Base-by-base conservation (phyloP, 2,888 invertebrate genomes). In the Neoscelio sp. region DNA sequence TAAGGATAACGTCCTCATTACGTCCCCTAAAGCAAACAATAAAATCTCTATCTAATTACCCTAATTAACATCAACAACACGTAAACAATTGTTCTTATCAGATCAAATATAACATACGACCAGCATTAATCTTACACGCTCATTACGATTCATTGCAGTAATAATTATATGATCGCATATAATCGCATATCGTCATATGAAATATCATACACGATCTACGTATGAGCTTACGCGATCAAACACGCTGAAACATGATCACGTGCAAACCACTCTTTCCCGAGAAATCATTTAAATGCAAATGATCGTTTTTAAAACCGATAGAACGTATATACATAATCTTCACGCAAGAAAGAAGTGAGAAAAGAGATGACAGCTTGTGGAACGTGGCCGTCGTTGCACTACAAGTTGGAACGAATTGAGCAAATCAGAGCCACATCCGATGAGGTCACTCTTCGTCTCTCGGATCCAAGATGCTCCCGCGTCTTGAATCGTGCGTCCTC, bases 381-480 rank as follows among this genome's bases (percentile, higher is more conserved):
- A 70, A 71, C 65, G 60, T 65, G 78, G 70, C 78, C 42, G 62
- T 60, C 30, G 60, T 38, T 70, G 77, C 78, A 78, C 76, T 80
- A 71, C 80, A 84, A 86, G 83, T 85, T 89, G 85, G 86, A 88
- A 83, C 86, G 87, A 89, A 89, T 89, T 89, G 88, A 89, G 88
- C 89, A 88, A 89, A 89, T 89, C 89, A 89, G 86, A 88, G 88
- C 85, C 87, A 89, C 89, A 89, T 89, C 89, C 89, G 89, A 89
- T 89, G 89, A 89, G 88, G 87, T 89, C 89, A 89, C 86, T 86
- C 85, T 82, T 82, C 78, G 81, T 60, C 56, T 44, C 58, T 62
- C 76, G 68, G 76, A 76, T 82, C 82, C 83, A 62, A 71, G 71
- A 62, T 77, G 74, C 84, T 82, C 74, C 81, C 83, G 83, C 81